Evolutionary conservation across 1,140 invertebrate species (phyloP).

Genomic region (Pissodes strobi): DNA sequence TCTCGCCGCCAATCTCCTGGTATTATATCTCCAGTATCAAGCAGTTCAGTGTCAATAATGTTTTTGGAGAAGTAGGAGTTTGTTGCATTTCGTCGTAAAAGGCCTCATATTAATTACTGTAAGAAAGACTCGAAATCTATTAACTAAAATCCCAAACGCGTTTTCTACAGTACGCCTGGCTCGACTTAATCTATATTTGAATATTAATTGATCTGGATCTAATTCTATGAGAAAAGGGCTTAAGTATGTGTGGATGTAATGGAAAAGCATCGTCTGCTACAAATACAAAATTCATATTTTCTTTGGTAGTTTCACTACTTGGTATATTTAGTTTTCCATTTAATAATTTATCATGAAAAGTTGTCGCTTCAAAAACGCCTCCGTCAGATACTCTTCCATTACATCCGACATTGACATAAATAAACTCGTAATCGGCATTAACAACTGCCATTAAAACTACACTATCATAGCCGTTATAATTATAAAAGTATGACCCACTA

Average conservation of each 20-base stretch:
- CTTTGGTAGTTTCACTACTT: background rate
- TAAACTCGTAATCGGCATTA: too few species aligned
- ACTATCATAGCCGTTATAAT: slow-evolving; percentile 41
- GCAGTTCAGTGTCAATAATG: background rate
- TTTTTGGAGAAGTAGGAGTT: background rate
- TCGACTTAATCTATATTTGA: slow-evolving; percentile 30
- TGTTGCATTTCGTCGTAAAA: background rate
- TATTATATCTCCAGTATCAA: background rate
- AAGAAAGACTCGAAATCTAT: slow-evolving; percentile 50
- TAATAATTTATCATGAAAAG: too few species aligned
- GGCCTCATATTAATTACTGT: slow-evolving; percentile 17
- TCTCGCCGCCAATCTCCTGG: background rate
- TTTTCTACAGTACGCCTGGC: too few species aligned
- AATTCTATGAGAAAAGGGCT: slow-evolving; percentile 53
- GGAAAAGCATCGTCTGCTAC: too few species aligned
- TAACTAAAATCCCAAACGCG: too few species aligned
- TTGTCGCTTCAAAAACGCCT: too few species aligned
- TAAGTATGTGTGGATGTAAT: slow-evolving; percentile 54
- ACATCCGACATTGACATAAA: too few species aligned
- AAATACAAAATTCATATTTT: background rate
- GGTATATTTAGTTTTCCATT: slow-evolving; percentile 29
- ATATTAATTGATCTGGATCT: slow-evolving; percentile 37
- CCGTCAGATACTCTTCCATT: too few species aligned
- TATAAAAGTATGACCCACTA: slow-evolving; percentile 51
- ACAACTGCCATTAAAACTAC: slow-evolving; percentile 53